Evolutionary conservation across 2,888 invertebrate genomes (phyloP).

Genomic region (Agapetus fuscipes): DNA sequence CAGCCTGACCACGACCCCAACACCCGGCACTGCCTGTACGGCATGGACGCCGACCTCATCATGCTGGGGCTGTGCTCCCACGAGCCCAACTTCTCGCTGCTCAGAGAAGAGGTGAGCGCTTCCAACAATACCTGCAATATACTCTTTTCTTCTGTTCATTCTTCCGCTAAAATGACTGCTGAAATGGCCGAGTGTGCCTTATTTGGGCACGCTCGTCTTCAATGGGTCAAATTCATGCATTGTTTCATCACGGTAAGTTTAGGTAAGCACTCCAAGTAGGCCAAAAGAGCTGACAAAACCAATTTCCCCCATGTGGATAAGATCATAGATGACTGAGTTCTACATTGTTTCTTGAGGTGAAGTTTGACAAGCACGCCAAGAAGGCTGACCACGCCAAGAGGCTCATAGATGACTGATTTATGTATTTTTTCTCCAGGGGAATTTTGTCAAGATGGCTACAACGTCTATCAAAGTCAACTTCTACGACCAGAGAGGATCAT

Average conservation of each 20-base stretch:
- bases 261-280: constrained; percentile 58
- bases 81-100: constrained; percentile 88
- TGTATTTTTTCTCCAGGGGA: constrained; percentile 55
- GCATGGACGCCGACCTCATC: constrained; percentile 94
- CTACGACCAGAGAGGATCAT: constrained; percentile 77
- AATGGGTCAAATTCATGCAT: too few species aligned
- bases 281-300: constrained; percentile 75
- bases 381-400: constrained; percentile 66
- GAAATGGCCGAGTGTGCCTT: too few species aligned
- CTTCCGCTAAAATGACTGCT: too few species aligned
- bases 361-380: constrained; percentile 62
- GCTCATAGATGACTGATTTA: too few species aligned
- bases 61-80: constrained; percentile 94
- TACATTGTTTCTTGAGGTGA: constrained; percentile 43
- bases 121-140: too few species aligned
- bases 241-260: constrained; percentile 61
- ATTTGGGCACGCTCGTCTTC: too few species aligned
- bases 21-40: constrained; percentile 93
- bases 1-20: constrained; percentile 80
- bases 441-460: constrained; percentile 60
- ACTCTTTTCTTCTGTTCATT: too few species aligned
- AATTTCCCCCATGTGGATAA: constrained; percentile 86
- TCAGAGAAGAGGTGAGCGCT: constrained; percentile 96
- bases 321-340: too few species aligned
- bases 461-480: constrained; percentile 88